Base-by-base conservation (phyloP, 2,888 invertebrate species). In the Diplazon laetatorius region DNA sequence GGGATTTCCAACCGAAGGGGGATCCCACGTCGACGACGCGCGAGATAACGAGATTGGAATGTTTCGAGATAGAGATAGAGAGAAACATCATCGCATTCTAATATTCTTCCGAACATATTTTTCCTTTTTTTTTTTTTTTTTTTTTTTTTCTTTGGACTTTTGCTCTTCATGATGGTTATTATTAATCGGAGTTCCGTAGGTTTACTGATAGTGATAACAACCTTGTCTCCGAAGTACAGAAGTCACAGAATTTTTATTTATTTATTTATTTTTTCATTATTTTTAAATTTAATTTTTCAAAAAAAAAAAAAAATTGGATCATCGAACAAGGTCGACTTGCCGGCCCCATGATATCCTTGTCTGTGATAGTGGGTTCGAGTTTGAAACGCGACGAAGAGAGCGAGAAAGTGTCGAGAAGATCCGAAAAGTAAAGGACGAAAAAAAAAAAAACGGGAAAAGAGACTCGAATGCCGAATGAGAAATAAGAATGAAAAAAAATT, bases 341-440 rank as follows among this genome's bases (percentile, higher is more conserved):
- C n/a, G n/a, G n/a, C 59, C 59, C 39, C 68, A 39, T 57, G 69
- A 78, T n/a, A n/a, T 59, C 78, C 71, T 66, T 70, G 74, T 75
- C 78, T 78, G 75, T 75, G 75, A 78, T 78, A 74, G 75, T 75
- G 60, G 70, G 62, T 71, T 71, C 68, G 74, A 78, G 78, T 75
- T 73, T 80, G 62, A 77, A n/a, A 77, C 76, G 63, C 78, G 80
- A 72, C 57, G 78, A 76, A 80, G 60, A 6, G 42, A 46, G 70
- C 59, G 52, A 50, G 30, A 30, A 6, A 30, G 30, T 30, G 30
- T 30, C 4, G 2, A 6, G 2, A 30, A 30, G 30, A 30, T 2
- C 30, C 2, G 6, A 6, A 30, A 57, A 63, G 65, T 37, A 20
- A 35, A 30, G 50, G 75, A 57, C 37, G 55, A 22, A 39, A 42